These are phyloP conservation scores for Hirtodrosophila duncani DNA, from an alignment of 2,888 invertebrate genomes.

Conservation along the genomic window DNA sequence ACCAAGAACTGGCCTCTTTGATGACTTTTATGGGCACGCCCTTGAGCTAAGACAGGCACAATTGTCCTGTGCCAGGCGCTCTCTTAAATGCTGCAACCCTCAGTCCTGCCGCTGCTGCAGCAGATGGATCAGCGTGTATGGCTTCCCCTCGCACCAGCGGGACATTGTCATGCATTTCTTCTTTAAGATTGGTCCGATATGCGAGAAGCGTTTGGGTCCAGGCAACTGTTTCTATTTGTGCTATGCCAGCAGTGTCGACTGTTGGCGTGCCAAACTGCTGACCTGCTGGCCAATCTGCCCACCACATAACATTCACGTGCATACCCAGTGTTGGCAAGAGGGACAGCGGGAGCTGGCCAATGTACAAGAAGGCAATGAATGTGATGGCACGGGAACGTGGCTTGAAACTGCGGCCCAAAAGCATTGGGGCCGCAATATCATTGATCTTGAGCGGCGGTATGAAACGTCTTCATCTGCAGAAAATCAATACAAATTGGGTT, in stretches of 20 bases:
- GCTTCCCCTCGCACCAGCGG: background rate
- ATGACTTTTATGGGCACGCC: background rate
- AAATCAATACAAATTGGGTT: no score
- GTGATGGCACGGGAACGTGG: background rate
- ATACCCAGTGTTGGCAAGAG: background rate
- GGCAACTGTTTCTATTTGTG: slow-evolving; percentile 3
- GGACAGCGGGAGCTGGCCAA: background rate
- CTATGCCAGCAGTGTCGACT: slow-evolving; percentile 2
- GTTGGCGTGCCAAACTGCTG: background rate
- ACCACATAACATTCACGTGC: background rate
- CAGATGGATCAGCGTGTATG: background rate
- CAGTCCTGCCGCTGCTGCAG: background rate
- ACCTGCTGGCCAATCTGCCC: no score
- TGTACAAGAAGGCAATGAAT: background rate
- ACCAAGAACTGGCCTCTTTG: slow-evolving; percentile 22
- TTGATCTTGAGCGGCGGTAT: background rate
- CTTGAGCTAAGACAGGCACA: background rate
- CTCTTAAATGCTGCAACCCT: no score
- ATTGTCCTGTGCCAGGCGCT: background rate
- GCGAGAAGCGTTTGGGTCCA: background rate
- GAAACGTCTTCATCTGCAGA: no score
- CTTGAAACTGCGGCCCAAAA: background rate
- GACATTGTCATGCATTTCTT: background rate
- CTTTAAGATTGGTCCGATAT: background rate
- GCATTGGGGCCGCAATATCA: slow-evolving; percentile 39